A percentile compares a stretch with the other conserved stretches of the same genome.
phyloP scores from a whole-genome alignment of 2,113 vertebrate genomes.

The Gavialis gangeticus region DNA sequence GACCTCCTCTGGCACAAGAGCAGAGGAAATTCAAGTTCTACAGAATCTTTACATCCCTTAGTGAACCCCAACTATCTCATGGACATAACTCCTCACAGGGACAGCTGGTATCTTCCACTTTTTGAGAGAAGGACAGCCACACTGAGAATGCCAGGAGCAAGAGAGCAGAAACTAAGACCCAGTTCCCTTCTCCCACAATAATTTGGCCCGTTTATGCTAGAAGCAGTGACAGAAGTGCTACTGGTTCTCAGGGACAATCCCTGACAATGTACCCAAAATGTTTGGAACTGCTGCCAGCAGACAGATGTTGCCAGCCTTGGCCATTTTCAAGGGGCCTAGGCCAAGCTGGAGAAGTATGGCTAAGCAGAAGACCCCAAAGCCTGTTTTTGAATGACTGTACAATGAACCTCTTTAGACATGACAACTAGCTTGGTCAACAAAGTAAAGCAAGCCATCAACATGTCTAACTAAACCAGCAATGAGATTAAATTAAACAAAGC shows the following conservation, averaged over 20 bases:
- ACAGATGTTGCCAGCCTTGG: neutral
- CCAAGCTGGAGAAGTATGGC: no score
- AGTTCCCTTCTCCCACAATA: neutral
- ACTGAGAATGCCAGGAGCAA: neutral
- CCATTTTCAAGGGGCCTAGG: no score
- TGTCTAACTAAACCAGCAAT: neutral
- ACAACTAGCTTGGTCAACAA: no score
- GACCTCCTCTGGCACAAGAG: neutral
- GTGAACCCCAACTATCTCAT: neutral
- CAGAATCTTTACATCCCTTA: neutral
- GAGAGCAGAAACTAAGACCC: neutral
- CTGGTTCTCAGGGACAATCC: neutral
- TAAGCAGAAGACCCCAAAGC: no score
- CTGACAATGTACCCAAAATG: neutral
- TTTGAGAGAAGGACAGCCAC: neutral
- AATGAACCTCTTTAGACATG: no score
- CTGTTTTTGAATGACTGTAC: no score
- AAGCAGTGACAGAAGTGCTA: neutral
- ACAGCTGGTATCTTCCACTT: neutral
- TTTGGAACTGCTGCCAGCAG: neutral
- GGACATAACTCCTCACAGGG: neutral
- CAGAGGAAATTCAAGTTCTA: neutral
- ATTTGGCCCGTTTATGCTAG: neutral
- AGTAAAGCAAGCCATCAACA: no score
- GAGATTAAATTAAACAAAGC: no score